These are phyloP conservation scores for Crocidura indochinensis DNA, from an alignment of 2,797 vertebrate genomes.

Conservation along the genomic window DNA sequence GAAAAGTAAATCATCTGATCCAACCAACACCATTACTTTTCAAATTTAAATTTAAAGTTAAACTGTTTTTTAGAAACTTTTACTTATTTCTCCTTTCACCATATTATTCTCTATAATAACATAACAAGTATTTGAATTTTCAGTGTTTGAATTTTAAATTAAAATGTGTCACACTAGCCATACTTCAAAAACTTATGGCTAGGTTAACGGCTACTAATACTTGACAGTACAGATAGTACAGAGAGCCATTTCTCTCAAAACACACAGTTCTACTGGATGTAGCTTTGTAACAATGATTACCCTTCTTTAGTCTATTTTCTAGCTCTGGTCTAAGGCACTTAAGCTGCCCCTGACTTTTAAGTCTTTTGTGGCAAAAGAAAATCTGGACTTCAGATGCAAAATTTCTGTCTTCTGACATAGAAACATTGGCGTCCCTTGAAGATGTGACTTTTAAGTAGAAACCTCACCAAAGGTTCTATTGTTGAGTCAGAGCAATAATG, in stretches of 20 bases:
- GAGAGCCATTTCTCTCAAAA: neutral
- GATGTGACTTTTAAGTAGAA: neutral
- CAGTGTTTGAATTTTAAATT: constrained; percentile 7
- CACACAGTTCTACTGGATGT: neutral
- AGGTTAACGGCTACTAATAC: neutral
- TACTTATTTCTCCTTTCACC: neutral
- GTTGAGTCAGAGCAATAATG: too few relatives aligned
- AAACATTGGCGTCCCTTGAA: constrained; percentile 13
- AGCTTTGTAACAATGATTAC: neutral
- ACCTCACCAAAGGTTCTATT: constrained; percentile 4
- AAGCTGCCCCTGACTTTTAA: neutral
- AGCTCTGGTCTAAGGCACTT: neutral
- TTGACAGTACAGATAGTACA: neutral
- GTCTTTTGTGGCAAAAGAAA: neutral
- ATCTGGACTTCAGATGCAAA: neutral
- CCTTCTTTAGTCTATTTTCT: neutral
- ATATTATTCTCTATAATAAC: neutral
- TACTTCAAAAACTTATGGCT: neutral
- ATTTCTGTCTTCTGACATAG: neutral
- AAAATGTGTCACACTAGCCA: neutral
- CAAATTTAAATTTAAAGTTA: constrained; percentile 46
- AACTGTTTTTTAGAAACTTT: constrained; percentile 3
- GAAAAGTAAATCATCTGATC: constrained; percentile 1
- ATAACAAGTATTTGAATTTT: too few relatives aligned
- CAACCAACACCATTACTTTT: constrained; percentile 8